These are phyloP conservation scores for Dicerorhinus sumatrensis DNA, from an alignment of 2,113 vertebrate genomes.

Conservation along the genomic window DNA sequence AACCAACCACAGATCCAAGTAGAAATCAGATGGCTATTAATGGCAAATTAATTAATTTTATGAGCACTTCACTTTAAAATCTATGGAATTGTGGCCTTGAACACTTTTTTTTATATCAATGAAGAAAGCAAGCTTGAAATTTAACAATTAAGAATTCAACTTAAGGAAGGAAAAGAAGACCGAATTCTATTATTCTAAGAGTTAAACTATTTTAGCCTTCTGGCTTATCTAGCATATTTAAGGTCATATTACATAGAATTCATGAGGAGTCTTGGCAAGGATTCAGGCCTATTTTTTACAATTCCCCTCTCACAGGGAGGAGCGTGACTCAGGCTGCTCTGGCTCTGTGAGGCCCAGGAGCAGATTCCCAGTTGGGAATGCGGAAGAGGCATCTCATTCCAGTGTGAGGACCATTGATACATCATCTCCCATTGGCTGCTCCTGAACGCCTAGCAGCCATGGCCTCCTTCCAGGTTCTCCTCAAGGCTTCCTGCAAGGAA, in stretches of 20 bases:
- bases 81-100: neutral
- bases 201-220: conserved; percentile 29
- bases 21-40: neutral
- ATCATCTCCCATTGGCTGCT: neutral
- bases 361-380: neutral
- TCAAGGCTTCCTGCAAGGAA: neutral
- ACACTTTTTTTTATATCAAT: neutral
- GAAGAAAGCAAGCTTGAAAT: neutral
- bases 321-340: neutral
- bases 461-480: neutral
- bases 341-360: neutral
- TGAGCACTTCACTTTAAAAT: conserved; percentile 14
- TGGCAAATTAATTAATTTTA: conserved; percentile 25
- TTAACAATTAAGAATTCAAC: conserved; percentile 1
- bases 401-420: no score
- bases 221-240: conserved; percentile 48
- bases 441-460: neutral
- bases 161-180: neutral
- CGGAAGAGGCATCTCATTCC: neutral
- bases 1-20: neutral
- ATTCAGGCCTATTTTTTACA: conserved; percentile 25
- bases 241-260: conserved; percentile 24
- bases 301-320: neutral
- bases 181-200: conserved; percentile 23
- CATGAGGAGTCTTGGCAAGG: neutral